Base-by-base conservation (phyloP, 1,140 invertebrate species). In the Wasmannia auropunctata region DNA sequence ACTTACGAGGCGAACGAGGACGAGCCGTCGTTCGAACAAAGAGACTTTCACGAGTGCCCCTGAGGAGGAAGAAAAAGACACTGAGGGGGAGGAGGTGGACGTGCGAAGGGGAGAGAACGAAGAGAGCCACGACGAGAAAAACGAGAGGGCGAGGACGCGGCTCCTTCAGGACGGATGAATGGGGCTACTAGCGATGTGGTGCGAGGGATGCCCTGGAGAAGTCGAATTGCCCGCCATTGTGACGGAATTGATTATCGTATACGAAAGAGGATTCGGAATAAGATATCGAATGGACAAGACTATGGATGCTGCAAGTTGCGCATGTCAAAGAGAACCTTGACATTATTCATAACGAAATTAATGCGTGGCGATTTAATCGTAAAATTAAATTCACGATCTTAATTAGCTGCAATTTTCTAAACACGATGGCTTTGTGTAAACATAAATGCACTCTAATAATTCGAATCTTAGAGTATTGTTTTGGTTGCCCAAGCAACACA, bases 21-120 rank as follows among this genome's bases (percentile, higher is more conserved):
- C 70, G 81, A 63, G 81, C 56, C 74, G 81, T 85, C 81, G 81
- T 85, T 85, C 72, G 81, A 85, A 85, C 81, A 85, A 65, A 87
- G 65, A 87, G 67, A 85, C 80, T 84, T 87, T 72, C 86, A 75
- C 70, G 58, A 72, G 80, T 76, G 46, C 56, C 80, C 60, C 54
- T 75, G 76, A 85, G 80, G 46, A 75, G 46, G 63, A 85, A 85
- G 70, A 75, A 85, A 87, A 75, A 76, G 65, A 85, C 65, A 75
- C 67, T 25, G 51, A 63, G 43, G 31, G 80, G 62, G 34, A 74
- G 67, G 67, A 74, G 67, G 58, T 69, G 56, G 67, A 74, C 51
- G 65, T 40, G 79, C 67, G 40, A 74, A 76, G 80, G 58, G 83
- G 63, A 74, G 51, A 87, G 14, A n/a, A n/a, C 75, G 86, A 84